A percentile compares a stretch with the other conserved stretches of the same genome.
Conservation (phyloP, 1,140 invertebrate genomes). For the Phocides pigmalion region DNA sequence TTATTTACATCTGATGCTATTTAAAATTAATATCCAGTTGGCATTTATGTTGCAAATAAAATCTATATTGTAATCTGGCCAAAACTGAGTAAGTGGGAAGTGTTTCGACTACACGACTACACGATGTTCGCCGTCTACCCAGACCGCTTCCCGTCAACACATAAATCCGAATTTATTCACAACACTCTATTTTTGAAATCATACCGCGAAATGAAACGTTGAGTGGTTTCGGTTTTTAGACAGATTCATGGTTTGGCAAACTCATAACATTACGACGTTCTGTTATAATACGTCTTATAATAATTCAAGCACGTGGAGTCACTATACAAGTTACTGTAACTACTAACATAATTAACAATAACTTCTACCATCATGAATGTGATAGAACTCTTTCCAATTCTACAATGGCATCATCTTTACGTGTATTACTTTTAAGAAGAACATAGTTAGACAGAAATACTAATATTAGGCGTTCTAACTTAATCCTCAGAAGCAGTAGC, state of each 20-base stretch:
- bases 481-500: no score
- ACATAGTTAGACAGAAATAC: no score
- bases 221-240: constrained; percentile 1
- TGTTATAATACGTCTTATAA: neutral
- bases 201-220: constrained; percentile 39
- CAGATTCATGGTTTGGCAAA: constrained; percentile 5
- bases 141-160: constrained; percentile 28
- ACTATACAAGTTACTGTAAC: no score
- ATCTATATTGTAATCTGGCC: constrained; percentile 22
- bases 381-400: no score
- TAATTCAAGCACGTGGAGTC: no score
- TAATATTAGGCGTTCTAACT: no score
- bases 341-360: no score
- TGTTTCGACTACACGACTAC: constrained; percentile 22
- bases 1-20: constrained; percentile 16
- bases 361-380: no score
- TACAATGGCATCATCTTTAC: no score
- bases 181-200: constrained; percentile 54
- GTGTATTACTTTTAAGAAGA: no score
- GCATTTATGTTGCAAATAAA: constrained; percentile 27
- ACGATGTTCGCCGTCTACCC: constrained; percentile 15
- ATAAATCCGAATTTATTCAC: constrained; percentile 53
- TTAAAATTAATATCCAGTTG: constrained; percentile 12
- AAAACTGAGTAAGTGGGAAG: neutral
- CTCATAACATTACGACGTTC: constrained; percentile 6